A percentile compares a stretch with the other conserved stretches of the same genome.
Evolutionary conservation across 2,113 vertebrate species (phyloP).

Genomic region (Leucopsar rothschildi): DNA sequence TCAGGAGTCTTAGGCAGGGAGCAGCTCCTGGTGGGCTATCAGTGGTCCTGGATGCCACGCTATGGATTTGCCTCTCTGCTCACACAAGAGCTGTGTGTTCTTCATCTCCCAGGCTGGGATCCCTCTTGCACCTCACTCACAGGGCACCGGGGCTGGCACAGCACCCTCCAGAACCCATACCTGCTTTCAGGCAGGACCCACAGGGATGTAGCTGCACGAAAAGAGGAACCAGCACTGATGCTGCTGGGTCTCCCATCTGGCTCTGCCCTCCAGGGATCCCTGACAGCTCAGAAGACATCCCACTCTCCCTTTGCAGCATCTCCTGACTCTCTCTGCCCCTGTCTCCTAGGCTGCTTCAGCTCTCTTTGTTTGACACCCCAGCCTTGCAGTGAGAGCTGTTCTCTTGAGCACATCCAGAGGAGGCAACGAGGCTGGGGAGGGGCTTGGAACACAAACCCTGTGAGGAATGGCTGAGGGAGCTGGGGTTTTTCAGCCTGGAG

Average conservation of each 20-base stretch:
- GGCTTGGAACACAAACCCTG: no score
- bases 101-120: fast-evolving
- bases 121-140: fast-evolving
- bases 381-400: neutral
- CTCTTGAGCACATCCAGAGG: no score
- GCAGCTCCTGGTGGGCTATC: neutral
- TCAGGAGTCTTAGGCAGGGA: fast-evolving
- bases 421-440: no score
- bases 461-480: no score
- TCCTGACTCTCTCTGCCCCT: neutral
- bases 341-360: fast-evolving
- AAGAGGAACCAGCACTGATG: fast-evolving
- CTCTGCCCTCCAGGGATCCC: neutral
- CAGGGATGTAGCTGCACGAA: fast-evolving
- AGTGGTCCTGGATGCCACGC: neutral
- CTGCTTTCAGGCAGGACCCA: neutral
- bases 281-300: neutral
- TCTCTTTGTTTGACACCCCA: neutral
- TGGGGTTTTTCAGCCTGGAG: no score
- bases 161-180: fast-evolving
- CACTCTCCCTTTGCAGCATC: fast-evolving
- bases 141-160: fast-evolving
- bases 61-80: neutral
- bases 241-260: fast-evolving
- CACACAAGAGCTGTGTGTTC: fast-evolving